Conservation (phyloP, 2,888 invertebrate species). For the Temnothorax ravouxi region DNA sequence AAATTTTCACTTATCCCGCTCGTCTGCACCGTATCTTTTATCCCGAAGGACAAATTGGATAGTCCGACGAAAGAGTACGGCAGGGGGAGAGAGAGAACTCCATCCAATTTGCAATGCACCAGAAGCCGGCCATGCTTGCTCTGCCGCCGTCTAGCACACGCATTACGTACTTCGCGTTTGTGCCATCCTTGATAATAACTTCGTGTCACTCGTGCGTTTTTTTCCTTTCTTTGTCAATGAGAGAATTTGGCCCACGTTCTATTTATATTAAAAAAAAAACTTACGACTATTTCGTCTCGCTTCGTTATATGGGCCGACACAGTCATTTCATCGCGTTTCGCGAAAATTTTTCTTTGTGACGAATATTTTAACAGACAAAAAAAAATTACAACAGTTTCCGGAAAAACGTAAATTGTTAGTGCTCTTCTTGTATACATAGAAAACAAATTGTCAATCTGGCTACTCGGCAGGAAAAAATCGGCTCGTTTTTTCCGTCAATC, state of each 20-base stretch:
- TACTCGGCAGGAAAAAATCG: not conserved
- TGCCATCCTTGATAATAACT: constrained; percentile 35
- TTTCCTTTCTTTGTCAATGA: not conserved
- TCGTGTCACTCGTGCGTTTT: constrained; percentile 2
- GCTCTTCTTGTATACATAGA: not conserved
- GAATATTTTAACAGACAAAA: not conserved
- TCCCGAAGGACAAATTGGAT: constrained; percentile 76
- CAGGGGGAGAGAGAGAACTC: constrained; percentile 57
- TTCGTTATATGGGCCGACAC: not conserved
- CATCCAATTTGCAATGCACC: constrained; percentile 77
- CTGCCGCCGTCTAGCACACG: constrained; percentile 16
- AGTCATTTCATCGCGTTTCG: not conserved
- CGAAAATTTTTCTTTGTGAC: not conserved
- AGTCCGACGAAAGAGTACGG: constrained; percentile 68
- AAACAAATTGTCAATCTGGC: constrained; percentile 34
- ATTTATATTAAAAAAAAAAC: constrained; percentile 25
- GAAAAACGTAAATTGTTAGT: not conserved
- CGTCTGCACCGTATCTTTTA: constrained; percentile 62
- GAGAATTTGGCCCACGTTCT: constrained; percentile 2
- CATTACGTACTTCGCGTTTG: constrained; percentile 27
- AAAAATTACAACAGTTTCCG: not conserved
- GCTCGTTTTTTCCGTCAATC: not conserved
- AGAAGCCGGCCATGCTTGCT: constrained; percentile 46
- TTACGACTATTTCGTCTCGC: not conserved
- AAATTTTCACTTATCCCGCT: constrained; percentile 70